Base-by-base conservation (phyloP, 2,797 vertebrate species). In the Hylomyscus alleni region DNA sequence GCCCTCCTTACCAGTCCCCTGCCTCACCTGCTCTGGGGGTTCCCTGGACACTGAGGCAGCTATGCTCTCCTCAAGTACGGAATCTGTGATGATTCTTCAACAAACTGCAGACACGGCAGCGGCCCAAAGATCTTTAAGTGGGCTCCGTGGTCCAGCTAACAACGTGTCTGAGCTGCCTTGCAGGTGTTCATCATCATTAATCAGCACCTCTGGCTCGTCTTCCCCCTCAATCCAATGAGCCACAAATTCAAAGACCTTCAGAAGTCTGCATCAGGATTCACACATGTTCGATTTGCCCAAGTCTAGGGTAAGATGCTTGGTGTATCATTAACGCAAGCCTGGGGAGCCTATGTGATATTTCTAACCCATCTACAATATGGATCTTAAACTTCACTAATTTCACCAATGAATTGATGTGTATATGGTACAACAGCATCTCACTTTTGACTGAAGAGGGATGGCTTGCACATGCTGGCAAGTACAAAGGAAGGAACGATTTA, bases 401-500 rank as follows among this genome's bases (percentile, higher is more conserved):
- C n/a, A 52, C 29, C 58, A 82, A 6, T 54, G 78, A 85, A 73
- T 91, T 92, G n/a, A 12, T 76, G 77, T 85, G 29, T 72, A 9
- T n/a, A 1, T 62, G 78, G 88, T 52, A 47, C 56, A 58, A 29
- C 3, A 11, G 3, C 65, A 58, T 82, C 72, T 65, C 47, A 58
- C 20, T 89, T 93, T 82, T 92, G 90, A 58, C 20, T 52, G 26
- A 86, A 91, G 31, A 91, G 52, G 10, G 11, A 52, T 83, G 31
- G 44, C 73, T 90, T 82, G 47, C 10, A 47, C 34, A 88, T 37
- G n/a, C 40, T 52, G 37, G 80, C 34, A 95, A 96, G 40, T 34
- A 5, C 20, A 12, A 76, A 85, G 31, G 4, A 26, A 58, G 19
- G 29, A 88, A 58, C 6, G 14, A 84, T 84, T 91, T 90, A 86